phyloP scores from a whole-genome alignment of 2,888 invertebrate genomes.

The Dorcus hopei region DNA sequence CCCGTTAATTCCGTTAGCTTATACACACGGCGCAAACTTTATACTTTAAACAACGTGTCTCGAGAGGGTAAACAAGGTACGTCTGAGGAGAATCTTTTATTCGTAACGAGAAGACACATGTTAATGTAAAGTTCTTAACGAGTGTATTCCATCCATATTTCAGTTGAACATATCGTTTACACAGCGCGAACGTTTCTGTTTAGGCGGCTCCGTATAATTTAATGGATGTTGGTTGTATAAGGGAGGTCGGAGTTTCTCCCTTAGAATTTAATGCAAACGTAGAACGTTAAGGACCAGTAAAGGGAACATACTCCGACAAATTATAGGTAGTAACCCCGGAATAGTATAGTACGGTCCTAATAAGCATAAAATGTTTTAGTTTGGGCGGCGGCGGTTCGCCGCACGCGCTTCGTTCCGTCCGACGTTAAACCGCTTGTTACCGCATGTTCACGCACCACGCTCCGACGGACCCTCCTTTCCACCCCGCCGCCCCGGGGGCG shows the following conservation, averaged over 20 bases:
- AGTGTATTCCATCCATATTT: no score
- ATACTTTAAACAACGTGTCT: no score
- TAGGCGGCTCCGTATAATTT: no score
- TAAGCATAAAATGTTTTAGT: conserved; percentile 10
- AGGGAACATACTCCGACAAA: neutral
- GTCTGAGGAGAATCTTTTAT: no score
- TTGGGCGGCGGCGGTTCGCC: neutral
- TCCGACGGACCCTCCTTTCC: conserved; percentile 19
- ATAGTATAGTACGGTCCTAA: conserved; percentile 1
- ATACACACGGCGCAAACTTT: no score
- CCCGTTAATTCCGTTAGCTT: no score
- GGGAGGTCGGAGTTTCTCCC: neutral
- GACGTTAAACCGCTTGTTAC: conserved; percentile 33
- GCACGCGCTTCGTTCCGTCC: conserved; percentile 2
- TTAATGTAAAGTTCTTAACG: no score
- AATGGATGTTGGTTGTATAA: no score
- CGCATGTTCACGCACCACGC: conserved; percentile 33
- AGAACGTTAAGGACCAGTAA: neutral
- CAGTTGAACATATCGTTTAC: no score
- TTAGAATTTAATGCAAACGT: conserved; percentile 14
- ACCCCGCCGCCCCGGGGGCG: neutral
- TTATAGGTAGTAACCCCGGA: neutral
- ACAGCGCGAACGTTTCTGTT: no score
- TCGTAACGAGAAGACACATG: no score
- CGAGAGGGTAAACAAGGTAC: no score